Percentiles rank a stretch among this genome's conserved stretches.
Evolutionary conservation across 2,888 invertebrate genomes (phyloP).

Genomic region (Brenthis daphne): DNA sequence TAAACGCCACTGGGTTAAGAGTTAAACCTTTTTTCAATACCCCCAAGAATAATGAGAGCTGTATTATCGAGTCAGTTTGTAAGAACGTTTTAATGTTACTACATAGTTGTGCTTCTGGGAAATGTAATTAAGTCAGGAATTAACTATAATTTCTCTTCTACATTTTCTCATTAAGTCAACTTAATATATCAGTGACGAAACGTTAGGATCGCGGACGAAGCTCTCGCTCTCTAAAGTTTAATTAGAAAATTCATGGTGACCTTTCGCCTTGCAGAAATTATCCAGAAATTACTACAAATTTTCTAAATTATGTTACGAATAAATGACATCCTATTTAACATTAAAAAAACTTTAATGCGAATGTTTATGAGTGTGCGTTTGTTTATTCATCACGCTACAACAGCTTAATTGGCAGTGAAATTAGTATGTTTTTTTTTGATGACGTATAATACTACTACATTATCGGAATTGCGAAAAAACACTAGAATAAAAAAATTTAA

Average conservation of each 20-base stretch:
- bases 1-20: no score
- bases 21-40: no score
- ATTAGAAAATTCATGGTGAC: slow-evolving; percentile 36
- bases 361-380: no score
- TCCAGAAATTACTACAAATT: not conserved
- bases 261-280: slow-evolving; percentile 29
- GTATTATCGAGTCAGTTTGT: no score
- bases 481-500: no score
- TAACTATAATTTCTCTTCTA: slow-evolving; percentile 23
- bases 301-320: slow-evolving; percentile 6
- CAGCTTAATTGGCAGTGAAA: no score
- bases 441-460: no score
- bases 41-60: no score
- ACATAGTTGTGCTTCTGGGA: not conserved
- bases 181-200: slow-evolving; percentile 28
- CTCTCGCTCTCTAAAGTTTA: slow-evolving; percentile 33
- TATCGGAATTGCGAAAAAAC: no score
- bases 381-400: no score
- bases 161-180: slow-evolving; percentile 30
- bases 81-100: not conserved
- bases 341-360: no score
- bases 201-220: slow-evolving; percentile 12
- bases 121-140: slow-evolving; percentile 20
- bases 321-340: not conserved
- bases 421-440: no score